Evolutionary conservation across 2,113 vertebrate genomes (phyloP).

Genomic region (Sialia sialis): DNA sequence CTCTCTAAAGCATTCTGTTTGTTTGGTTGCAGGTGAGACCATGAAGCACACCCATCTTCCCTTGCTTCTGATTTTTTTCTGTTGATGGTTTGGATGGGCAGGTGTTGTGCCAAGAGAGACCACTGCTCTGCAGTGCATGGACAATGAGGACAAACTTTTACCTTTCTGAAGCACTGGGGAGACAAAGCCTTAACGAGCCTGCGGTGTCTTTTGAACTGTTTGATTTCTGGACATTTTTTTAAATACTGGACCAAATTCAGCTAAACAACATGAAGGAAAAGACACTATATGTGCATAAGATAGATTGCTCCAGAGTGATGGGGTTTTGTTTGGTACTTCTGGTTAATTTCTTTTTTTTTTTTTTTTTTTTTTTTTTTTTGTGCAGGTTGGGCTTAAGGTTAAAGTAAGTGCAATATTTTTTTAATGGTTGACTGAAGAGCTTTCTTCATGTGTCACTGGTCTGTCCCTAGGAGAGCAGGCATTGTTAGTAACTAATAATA

Average conservation of each 20-base stretch:
- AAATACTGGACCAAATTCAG: constrained; percentile 69
- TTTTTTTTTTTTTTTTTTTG: neutral
- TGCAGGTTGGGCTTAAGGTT: constrained; percentile 69
- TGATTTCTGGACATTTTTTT: constrained; percentile 67
- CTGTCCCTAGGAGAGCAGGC: constrained; percentile 53
- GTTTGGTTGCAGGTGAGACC: constrained; percentile 58
- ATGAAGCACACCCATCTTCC: constrained; percentile 67
- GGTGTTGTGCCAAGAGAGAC: constrained; percentile 63
- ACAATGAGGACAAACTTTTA: constrained; percentile 33
- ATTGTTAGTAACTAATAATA: constrained; percentile 62
- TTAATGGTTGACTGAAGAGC: constrained; percentile 57
- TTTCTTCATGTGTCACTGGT: constrained; percentile 51
- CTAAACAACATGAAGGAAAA: constrained; percentile 40
- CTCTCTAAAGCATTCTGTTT: neutral
- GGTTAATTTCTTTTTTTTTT: neutral
- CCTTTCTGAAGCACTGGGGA: constrained; percentile 72
- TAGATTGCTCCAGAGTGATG: neutral
- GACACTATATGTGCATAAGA: constrained; percentile 29
- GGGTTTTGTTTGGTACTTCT: neutral
- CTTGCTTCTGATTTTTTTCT: constrained; percentile 70
- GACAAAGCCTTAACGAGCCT: constrained; percentile 85
- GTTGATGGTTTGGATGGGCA: constrained; percentile 26
- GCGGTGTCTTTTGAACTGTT: constrained; percentile 76
- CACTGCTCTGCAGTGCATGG: constrained; percentile 52
- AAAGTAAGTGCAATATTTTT: constrained; percentile 67